phyloP scores from a whole-genome alignment of 1,140 invertebrate species.

The Bombus picipes region DNA sequence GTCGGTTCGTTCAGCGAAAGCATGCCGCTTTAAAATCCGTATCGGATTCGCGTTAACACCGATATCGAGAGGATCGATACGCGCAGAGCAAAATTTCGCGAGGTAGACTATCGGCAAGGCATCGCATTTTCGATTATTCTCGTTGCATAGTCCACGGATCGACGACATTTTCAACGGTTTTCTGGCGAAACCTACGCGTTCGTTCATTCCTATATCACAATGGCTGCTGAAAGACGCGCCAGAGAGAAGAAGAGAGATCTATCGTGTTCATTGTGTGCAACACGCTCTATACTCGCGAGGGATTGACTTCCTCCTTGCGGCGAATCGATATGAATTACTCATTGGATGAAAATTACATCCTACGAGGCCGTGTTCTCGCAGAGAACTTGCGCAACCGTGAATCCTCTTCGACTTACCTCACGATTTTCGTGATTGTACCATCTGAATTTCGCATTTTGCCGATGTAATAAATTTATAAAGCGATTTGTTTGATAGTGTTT shows the following conservation, averaged over 20 bases:
- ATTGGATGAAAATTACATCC: conserved; percentile 54
- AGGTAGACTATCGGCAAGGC: not conserved
- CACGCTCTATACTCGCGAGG: not conserved
- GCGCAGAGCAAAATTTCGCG: conserved; percentile 8
- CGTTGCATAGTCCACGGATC: conserved; percentile 1
- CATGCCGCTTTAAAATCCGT: conserved; percentile 31
- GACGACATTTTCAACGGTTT: conserved; percentile 42
- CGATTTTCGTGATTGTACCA: not conserved
- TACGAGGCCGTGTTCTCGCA: conserved; percentile 7
- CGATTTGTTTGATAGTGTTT: not conserved
- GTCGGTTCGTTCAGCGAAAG: conserved; percentile 21
- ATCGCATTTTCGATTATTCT: conserved; percentile 48
- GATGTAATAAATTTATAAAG: not conserved
- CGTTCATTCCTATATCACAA: conserved; percentile 29
- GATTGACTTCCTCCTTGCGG: conserved; percentile 15
- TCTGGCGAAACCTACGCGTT: conserved; percentile 31
- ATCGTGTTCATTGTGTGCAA: conserved; percentile 23
- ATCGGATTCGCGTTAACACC: conserved; percentile 62
- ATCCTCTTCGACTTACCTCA: conserved; percentile 17
- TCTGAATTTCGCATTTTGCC: not conserved
- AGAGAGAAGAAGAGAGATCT: not conserved
- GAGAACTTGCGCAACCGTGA: conserved; percentile 26
- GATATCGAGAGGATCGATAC: not conserved
- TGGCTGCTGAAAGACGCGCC: not conserved
- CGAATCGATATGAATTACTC: conserved; percentile 49